Evolutionary conservation across 1,140 invertebrate genomes (phyloP), one percentile per base, ranked within the genome.

Genomic region (Temnothorax longispinosus): DNA sequence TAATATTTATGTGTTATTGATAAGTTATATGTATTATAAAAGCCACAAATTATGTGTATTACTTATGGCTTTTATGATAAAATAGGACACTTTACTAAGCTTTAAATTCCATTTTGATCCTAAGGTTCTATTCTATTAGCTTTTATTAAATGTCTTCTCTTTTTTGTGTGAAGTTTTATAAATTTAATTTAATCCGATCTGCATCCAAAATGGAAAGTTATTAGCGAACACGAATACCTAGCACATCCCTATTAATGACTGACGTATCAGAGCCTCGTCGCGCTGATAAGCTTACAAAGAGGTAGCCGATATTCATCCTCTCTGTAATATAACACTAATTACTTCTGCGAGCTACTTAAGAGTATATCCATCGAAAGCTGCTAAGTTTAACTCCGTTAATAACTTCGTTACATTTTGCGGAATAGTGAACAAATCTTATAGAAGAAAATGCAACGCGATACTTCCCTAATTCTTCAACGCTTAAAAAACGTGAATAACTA

Each of bases 281-380:
- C 75, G 56, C 27, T 64, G 75, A 62, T 77, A 77, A 77, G 75
- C 56, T 77, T 64, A 64, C 38, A 77, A 75, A 84, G 81, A 62
- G 56, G 32, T n/a, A 21, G 52, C 27, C 27, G 81, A 74, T 62
- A 75, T 75, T 58, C 47, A 72, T 54, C 50, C 27, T 77, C 18
- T 78, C 72, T 50, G 47, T 76, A 56, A 64, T 52, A 65, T 64
- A 76, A 85, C n/a, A 41, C 35, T 65, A 77, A 65, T 47, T 77
- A 67, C 47, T 54, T 78, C 32, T 67, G 50, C 21, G 65, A 56
- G 74, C 3, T 38, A 67, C 35, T 41, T 78, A 27, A 86, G 52
- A 78, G 38, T 56, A 69, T 27, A 69, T 27, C 38, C n/a, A 52
- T 78, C 75, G 32, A 56, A 52, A 65, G 56, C 56, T 75, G 52